Conservation (phyloP, 2,113 vertebrate genomes). For the Seriola quinqueradiata region DNA sequence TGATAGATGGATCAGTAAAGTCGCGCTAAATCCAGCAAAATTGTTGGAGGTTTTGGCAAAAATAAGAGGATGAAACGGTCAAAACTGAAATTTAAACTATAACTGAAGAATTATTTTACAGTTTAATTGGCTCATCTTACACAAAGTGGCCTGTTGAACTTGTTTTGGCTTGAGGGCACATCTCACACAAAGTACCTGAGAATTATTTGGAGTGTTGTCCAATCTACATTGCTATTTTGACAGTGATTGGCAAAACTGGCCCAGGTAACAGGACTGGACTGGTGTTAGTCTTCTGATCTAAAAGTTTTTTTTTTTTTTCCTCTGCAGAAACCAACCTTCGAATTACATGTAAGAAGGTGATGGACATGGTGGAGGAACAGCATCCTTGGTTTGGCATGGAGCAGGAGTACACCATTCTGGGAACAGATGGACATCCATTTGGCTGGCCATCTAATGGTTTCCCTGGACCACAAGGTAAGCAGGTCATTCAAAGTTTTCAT, state of each 20-base stretch:
- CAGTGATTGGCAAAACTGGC: background rate
- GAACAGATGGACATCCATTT: slow-evolving; percentile 95
- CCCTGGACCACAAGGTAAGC: slow-evolving; percentile 94
- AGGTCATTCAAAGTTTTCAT: background rate
- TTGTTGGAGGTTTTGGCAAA: too few relatives aligned
- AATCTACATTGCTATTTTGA: background rate
- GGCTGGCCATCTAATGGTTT: slow-evolving; percentile 98
- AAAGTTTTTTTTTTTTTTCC: background rate
- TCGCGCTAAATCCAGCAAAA: too few relatives aligned
- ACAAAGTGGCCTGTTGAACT: too few relatives aligned
- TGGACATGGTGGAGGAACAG: slow-evolving; percentile 93
- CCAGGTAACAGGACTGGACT: background rate
- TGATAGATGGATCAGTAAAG: too few relatives aligned
- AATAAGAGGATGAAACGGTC: too few relatives aligned
- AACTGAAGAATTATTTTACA: too few relatives aligned
- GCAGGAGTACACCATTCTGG: slow-evolving; percentile 96
- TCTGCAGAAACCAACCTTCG: slow-evolving; percentile 92
- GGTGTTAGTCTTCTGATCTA: background rate
- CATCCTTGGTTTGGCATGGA: slow-evolving; percentile 99
- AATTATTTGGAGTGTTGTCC: background rate
- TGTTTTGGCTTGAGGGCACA: too few relatives aligned
- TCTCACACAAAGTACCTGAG: background rate
- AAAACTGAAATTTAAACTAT: too few relatives aligned
- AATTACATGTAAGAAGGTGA: slow-evolving; percentile 90
- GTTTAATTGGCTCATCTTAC: too few relatives aligned